These are phyloP conservation scores for Nyctibius bracteatus DNA, from an alignment of 2,113 vertebrate genomes.

Conservation along the genomic window DNA sequence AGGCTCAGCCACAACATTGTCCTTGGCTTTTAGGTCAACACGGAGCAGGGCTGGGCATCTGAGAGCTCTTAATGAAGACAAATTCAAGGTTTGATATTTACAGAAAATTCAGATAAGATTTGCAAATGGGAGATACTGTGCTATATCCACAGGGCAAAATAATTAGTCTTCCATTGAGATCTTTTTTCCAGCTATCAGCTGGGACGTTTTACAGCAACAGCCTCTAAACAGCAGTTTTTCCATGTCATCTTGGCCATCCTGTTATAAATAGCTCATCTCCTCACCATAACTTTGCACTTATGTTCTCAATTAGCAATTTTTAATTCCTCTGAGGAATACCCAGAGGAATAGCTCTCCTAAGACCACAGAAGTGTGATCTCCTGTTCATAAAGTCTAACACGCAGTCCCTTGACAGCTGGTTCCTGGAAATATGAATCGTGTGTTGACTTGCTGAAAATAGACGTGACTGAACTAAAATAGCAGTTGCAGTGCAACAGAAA, in stretches of 20 bases:
- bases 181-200: not conserved
- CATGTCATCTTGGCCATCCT: not conserved
- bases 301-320: slow-evolving; percentile 13
- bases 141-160: not conserved
- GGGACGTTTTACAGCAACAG: not conserved
- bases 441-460: slow-evolving; percentile 3
- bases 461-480: not conserved
- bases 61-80: not conserved
- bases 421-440: not conserved
- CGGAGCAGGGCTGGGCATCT: not conserved
- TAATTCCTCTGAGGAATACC: not conserved
- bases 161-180: not conserved
- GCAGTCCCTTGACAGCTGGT: not conserved
- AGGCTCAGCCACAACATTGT: not conserved
- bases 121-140: not conserved
- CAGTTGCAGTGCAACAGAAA: not conserved
- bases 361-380: not conserved
- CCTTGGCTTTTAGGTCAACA: not conserved
- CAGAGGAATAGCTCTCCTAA: not conserved
- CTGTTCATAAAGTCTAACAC: not conserved
- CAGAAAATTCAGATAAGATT: not conserved
- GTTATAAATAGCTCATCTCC: not conserved
- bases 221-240: not conserved
- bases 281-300: not conserved
- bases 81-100: not conserved